These are phyloP conservation scores for Halocynthia aurantium DNA, from an alignment of 23 tunicate genomes.

Conservation along the genomic window DNA sequence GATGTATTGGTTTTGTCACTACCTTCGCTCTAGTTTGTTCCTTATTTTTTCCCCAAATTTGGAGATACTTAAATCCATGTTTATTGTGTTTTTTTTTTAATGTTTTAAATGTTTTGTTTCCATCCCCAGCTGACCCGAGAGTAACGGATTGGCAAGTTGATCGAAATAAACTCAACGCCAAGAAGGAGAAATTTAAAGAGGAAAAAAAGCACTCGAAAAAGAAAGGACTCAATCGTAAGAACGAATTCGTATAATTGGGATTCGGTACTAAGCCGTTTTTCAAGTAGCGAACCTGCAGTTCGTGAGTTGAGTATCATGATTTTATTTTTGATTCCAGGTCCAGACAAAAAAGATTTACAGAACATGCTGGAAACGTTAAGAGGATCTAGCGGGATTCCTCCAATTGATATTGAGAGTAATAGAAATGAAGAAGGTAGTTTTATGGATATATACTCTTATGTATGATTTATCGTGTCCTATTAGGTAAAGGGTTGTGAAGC, in stretches of 20 bases:
- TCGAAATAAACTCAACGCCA: constrained; percentile 68
- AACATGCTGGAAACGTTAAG: constrained; percentile 64
- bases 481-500: no score
- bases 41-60: not conserved
- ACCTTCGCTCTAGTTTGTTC: not conserved
- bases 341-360: constrained; percentile 71
- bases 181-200: constrained; percentile 73
- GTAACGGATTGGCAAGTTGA: constrained; percentile 67
- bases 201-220: constrained; percentile 69
- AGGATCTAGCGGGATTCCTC: constrained; percentile 24
- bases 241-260: not conserved
- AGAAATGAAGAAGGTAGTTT: not conserved
- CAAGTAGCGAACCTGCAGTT: not conserved
- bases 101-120: constrained; percentile 1
- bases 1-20: not conserved
- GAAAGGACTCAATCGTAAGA: constrained; percentile 68
- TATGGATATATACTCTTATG: no score
- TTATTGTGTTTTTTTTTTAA: not conserved
- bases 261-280: not conserved
- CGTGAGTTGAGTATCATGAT: not conserved
- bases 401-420: not conserved
- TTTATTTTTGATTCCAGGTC: constrained; percentile 33
- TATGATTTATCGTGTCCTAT: no score
- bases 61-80: not conserved
- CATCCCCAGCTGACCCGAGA: constrained; percentile 33